These are phyloP conservation scores for Pammene fasciana DNA, from an alignment of 2,888 invertebrate genomes.

Conservation along the genomic window DNA sequence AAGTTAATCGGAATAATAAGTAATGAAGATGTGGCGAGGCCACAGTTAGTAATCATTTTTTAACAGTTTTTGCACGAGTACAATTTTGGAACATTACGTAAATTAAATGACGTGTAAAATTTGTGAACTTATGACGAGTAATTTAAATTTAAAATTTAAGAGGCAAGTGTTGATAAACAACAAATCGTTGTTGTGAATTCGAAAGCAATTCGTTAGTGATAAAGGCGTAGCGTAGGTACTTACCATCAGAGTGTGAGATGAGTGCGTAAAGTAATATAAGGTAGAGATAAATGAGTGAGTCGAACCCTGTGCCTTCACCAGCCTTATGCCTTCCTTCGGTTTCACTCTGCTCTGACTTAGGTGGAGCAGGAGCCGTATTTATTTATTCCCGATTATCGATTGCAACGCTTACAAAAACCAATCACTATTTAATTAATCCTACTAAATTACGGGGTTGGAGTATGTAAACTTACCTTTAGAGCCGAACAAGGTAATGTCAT, in stretches of 20 bases:
- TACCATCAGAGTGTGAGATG: slow-evolving; percentile 29
- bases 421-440: not conserved
- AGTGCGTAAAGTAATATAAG: slow-evolving; percentile 15
- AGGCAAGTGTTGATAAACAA: slow-evolving; percentile 55
- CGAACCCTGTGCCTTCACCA: slow-evolving; percentile 20
- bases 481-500: not conserved
- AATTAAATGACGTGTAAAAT: slow-evolving; percentile 50
- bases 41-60: slow-evolving; percentile 47
- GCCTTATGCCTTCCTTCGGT: too few relatives aligned
- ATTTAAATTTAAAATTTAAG: slow-evolving; percentile 53
- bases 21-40: slow-evolving; percentile 55
- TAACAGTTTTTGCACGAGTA: slow-evolving; percentile 49
- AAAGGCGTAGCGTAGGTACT: slow-evolving; percentile 40
- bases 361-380: too few relatives aligned
- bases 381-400: not conserved
- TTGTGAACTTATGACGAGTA: slow-evolving; percentile 57
- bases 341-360: too few relatives aligned
- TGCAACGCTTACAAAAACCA: not conserved
- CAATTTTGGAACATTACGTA: slow-evolving; percentile 48
- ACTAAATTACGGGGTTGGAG: too few relatives aligned
- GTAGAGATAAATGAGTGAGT: slow-evolving; percentile 21
- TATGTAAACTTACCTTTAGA: not conserved
- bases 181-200: slow-evolving; percentile 52
- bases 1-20: slow-evolving; percentile 45
- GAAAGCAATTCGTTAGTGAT: slow-evolving; percentile 55